phyloP scores from a whole-genome alignment of 2,113 vertebrate genomes.

The Ameiurus melas region DNA sequence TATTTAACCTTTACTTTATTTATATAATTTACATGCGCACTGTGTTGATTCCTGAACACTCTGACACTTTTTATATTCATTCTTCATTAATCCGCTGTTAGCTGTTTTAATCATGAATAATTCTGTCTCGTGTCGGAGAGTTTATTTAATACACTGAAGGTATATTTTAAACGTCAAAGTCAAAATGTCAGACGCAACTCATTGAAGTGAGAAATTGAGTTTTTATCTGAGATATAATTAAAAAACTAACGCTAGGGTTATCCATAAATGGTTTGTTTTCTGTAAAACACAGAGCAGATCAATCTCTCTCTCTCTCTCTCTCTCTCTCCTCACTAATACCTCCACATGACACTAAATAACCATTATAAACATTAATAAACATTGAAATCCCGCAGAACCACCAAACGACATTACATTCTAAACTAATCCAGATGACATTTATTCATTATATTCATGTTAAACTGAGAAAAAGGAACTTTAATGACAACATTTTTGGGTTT shows the following conservation, averaged over 20 bases:
- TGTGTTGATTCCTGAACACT: neutral
- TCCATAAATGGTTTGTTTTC: too few species aligned
- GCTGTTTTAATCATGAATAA: neutral
- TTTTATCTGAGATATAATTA: too few species aligned
- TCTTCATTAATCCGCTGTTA: neutral
- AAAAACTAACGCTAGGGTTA: too few species aligned
- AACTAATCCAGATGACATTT: neutral
- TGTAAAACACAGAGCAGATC: too few species aligned
- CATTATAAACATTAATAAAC: neutral
- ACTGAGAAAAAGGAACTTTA: neutral
- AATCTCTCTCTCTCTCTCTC: too few species aligned
- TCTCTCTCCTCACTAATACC: too few species aligned
- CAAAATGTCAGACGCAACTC: too few species aligned
- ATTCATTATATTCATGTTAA: neutral
- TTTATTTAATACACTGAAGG: neutral
- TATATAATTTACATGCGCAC: neutral
- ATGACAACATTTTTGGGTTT: neutral
- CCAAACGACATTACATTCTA: too few species aligned
- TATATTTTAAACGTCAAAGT: neutral
- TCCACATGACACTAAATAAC: neutral
- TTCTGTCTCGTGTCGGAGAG: neutral
- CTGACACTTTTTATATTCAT: neutral
- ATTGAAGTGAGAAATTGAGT: too few species aligned
- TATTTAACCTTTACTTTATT: neutral
- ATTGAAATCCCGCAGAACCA: too few species aligned